Conservation (phyloP, 2,797 vertebrate species). For the Nannoperca australis region DNA sequence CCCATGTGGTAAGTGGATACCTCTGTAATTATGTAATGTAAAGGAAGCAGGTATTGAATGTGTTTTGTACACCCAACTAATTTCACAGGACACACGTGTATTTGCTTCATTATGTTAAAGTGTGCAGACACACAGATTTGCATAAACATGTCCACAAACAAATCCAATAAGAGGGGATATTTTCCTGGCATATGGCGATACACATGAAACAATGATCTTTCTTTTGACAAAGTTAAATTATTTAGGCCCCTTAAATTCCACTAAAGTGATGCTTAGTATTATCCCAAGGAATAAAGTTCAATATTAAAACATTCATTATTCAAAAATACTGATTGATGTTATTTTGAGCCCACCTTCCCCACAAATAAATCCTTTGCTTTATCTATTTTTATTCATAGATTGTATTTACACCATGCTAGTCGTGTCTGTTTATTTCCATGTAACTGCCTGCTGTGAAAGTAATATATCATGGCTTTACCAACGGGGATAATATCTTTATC, state of each 20-base stretch:
- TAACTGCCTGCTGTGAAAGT: conserved; percentile 45
- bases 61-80: not conserved
- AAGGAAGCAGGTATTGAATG: not conserved
- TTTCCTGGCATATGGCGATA: not conserved
- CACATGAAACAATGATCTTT: not conserved
- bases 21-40: not conserved
- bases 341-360: conserved; percentile 16
- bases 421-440: conserved; percentile 32
- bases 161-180: not conserved
- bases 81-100: not conserved
- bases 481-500: conserved; percentile 58
- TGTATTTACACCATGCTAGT: conserved; percentile 3
- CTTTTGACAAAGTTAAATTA: not conserved
- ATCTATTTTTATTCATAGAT: conserved; percentile 35
- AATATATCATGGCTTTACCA: conserved; percentile 49
- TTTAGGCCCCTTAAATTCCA: not conserved
- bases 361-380: not conserved
- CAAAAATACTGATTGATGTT: conserved; percentile 1
- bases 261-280: not conserved
- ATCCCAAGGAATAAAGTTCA: not conserved
- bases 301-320: conserved; percentile 18
- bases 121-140: not conserved
- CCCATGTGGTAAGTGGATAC: not conserved
- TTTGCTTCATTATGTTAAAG: not conserved
- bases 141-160: conserved; percentile 5